Percentiles rank a stretch among this genome's conserved stretches.
Evolutionary conservation across 2,113 vertebrate genomes (phyloP).

Genomic region (Phrynocephalus versicolor): DNA sequence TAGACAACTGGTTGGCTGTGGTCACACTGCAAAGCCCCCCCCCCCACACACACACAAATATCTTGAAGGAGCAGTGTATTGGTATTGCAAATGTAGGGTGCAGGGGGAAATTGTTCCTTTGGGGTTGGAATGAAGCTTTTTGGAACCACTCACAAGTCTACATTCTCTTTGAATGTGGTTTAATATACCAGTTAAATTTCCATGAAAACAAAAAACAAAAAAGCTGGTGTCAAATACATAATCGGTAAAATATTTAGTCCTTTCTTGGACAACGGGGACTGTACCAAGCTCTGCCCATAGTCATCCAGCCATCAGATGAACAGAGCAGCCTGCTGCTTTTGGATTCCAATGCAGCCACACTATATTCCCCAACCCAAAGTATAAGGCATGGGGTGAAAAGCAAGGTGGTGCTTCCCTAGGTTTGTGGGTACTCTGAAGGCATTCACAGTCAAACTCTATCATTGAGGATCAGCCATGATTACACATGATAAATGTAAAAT

Average conservation of each 20-base stretch:
- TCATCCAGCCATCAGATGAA: too few relatives aligned
- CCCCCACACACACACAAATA: not conserved
- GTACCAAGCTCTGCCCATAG: too few relatives aligned
- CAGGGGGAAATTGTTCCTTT: not conserved
- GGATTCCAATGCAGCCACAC: not conserved
- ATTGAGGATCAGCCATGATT: not conserved
- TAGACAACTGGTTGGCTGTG: not conserved
- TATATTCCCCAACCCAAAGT: not conserved
- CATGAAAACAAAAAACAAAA: not conserved
- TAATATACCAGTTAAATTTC: not conserved
- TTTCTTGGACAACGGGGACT: too few relatives aligned
- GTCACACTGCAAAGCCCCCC: not conserved
- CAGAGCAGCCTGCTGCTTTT: not conserved
- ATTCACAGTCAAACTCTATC: not conserved
- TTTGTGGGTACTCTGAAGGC: not conserved
- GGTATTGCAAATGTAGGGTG: not conserved
- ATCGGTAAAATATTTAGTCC: too few relatives aligned
- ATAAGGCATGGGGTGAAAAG: not conserved
- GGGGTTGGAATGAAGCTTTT: not conserved
- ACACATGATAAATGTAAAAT: not conserved
- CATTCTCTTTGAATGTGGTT: not conserved
- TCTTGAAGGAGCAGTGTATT: not conserved
- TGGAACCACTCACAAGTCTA: not conserved
- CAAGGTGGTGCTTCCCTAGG: not conserved
- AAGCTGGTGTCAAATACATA: not conserved